These are phyloP conservation scores for Huso huso DNA, from an alignment of 2,797 vertebrate species.

Conservation along the genomic window DNA sequence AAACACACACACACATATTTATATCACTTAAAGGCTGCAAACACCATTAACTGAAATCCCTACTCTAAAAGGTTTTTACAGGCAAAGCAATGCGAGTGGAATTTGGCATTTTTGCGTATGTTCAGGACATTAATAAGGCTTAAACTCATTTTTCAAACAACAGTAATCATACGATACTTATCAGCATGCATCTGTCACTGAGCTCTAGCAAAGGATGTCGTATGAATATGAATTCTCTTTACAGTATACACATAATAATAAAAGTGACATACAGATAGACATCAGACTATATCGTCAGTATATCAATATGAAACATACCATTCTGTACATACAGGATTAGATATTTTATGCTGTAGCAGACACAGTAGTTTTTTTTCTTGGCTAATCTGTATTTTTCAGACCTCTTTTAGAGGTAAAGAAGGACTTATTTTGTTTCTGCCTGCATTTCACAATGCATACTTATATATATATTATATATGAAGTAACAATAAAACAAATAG, in stretches of 20 bases:
- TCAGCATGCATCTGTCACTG: neutral
- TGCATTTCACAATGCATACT: conserved; percentile 27
- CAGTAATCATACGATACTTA: conserved; percentile 28
- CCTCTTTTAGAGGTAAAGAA: conserved; percentile 11
- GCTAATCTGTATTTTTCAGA: too few species aligned
- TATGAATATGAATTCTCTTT: too few species aligned
- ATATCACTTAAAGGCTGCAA: conserved; percentile 15
- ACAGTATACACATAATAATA: too few species aligned
- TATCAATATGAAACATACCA: too few species aligned
- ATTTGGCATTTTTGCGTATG: conserved; percentile 41
- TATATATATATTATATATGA: conserved; percentile 15
- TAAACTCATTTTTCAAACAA: conserved; percentile 34
- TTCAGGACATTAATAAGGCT: conserved; percentile 30
- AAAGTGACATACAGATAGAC: too few species aligned
- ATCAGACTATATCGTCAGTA: too few species aligned
- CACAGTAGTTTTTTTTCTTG: too few species aligned
- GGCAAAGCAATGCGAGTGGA: conserved; percentile 31
- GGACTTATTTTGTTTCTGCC: conserved; percentile 39
- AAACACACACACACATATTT: too few species aligned
- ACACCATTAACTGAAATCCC: conserved; percentile 28
- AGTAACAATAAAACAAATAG: conserved; percentile 24
- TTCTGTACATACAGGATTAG: too few species aligned
- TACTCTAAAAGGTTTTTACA: conserved; percentile 35
- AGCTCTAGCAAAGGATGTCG: neutral
- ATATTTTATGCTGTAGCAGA: too few species aligned